Conservation (phyloP, 1,140 invertebrate genomes). For the Amphibalanus amphitrite region DNA sequence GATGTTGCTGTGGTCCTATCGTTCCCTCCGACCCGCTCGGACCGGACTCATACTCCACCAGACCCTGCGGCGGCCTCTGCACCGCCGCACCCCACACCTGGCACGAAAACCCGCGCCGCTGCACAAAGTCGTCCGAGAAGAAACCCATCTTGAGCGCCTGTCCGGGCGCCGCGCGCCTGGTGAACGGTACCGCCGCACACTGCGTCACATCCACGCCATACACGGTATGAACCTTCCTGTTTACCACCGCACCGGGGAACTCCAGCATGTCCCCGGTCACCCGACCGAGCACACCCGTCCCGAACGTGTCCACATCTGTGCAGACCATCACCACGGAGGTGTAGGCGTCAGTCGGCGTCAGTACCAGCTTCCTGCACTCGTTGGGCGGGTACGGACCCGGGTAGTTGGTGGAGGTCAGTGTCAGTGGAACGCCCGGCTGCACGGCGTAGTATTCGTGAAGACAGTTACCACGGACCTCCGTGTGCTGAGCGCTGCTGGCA, state of each 20-base stretch:
- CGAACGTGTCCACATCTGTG: constrained; percentile 1
- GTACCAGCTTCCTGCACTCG: background rate
- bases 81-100: background rate
- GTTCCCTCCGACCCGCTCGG: background rate
- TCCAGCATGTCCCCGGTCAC: background rate
- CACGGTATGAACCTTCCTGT: background rate
- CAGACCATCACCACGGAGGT: background rate
- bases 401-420: background rate
- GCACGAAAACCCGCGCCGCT: constrained; percentile 1
- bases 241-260: background rate
- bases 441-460: background rate
- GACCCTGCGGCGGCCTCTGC: too few relatives aligned
- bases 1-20: background rate
- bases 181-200: constrained; percentile 1
- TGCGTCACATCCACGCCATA: constrained; percentile 2
- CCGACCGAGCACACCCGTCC: background rate
- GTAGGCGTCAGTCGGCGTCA: background rate
- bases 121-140: background rate
- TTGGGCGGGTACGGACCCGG: background rate
- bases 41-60: background rate
- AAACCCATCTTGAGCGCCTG: background rate
- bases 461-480: background rate
- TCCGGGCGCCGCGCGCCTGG: background rate
- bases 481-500: background rate
- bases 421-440: background rate